These are phyloP conservation scores for Bubo bubo DNA, from an alignment of 2,113 vertebrate genomes.

Conservation along the genomic window DNA sequence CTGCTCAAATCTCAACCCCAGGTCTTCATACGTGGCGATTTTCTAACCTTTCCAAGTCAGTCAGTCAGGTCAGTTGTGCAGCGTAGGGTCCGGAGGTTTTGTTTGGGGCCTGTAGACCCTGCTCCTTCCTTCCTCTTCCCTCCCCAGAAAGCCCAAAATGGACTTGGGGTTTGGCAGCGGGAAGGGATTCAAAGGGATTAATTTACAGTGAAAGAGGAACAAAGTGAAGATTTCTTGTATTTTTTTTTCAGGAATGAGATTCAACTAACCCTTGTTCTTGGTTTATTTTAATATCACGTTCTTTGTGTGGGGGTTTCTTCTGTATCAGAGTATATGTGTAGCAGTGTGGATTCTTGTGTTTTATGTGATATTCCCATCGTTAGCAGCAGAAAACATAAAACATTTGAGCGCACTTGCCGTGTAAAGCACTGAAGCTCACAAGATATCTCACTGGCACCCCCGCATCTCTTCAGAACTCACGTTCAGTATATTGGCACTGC, in stretches of 20 bases:
- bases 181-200: background rate
- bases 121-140: background rate
- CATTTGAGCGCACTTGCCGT: background rate
- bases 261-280: background rate
- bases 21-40: background rate
- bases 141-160: background rate
- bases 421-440: background rate
- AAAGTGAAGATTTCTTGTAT: background rate
- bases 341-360: accelerated
- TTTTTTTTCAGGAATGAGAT: background rate
- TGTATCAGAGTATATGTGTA: background rate
- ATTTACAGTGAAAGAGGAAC: background rate
- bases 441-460: accelerated
- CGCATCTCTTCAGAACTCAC: accelerated
- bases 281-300: accelerated
- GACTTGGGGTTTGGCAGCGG: background rate
- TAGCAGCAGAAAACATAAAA: background rate
- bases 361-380: background rate
- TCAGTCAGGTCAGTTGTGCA: background rate
- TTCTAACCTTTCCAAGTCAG: background rate
- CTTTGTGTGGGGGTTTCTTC: accelerated
- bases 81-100: background rate
- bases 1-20: accelerated
- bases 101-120: accelerated
- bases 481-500: accelerated